Evolutionary conservation across 2,797 vertebrate genomes (phyloP).

Genomic region (Ptychadena robeensis): DNA sequence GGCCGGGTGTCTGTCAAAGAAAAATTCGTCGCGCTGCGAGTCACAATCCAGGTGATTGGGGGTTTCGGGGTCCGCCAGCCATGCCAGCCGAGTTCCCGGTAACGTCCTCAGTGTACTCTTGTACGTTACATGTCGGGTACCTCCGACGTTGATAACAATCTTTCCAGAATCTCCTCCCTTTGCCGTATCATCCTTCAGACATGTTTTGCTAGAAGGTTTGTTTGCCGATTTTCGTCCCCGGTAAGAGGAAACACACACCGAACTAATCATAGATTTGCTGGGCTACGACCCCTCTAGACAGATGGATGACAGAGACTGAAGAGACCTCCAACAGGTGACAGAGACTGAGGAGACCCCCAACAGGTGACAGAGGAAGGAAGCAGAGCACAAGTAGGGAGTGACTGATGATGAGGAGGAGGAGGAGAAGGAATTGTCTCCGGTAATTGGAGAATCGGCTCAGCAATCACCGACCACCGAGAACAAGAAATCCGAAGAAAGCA

Average conservation of each 20-base stretch:
- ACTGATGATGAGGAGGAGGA: conserved; percentile 15
- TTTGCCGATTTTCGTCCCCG: conserved; percentile 97
- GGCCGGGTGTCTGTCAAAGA: conserved; percentile 95
- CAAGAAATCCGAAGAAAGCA: conserved; percentile 12
- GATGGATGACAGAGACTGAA: not conserved
- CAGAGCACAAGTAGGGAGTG: not conserved
- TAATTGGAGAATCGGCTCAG: conserved; percentile 49
- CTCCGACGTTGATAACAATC: conserved; percentile 96
- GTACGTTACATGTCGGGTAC: conserved; percentile 97
- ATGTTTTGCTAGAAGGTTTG: conserved; percentile 98
- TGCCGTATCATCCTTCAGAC: conserved; percentile 96
- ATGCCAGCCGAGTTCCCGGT: conserved; percentile 93
- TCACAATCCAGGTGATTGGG: conserved; percentile 79
- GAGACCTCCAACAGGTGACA: conserved; percentile 44
- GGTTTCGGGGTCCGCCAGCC: conserved; percentile 87
- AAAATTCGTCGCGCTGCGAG: conserved; percentile 83
- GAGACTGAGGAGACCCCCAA: not conserved
- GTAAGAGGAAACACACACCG: conserved; percentile 99
- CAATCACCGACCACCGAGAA: conserved; percentile 18
- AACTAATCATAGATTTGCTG: conserved; percentile 95
- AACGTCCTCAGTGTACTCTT: conserved; percentile 92
- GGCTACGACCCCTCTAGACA: conserved; percentile 36
- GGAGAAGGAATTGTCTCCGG: conserved; percentile 13
- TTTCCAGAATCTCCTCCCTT: conserved; percentile 94
- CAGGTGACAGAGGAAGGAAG: conserved; percentile 34